Conservation (phyloP, 53 echinoderm and acorn worm genomes). For the Zoroaster sp. region DNA sequence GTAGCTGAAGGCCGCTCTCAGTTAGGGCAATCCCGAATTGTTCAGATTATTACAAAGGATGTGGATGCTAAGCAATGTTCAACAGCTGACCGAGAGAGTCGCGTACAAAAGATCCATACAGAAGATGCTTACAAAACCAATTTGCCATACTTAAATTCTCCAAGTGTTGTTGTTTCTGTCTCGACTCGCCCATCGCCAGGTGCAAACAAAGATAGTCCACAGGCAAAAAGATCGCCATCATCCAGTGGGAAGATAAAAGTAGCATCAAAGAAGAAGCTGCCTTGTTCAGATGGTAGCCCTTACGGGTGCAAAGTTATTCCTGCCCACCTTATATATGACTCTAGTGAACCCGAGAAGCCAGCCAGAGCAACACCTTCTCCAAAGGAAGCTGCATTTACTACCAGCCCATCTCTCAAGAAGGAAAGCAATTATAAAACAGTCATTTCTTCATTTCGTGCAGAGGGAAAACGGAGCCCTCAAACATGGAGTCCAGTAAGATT, state of each 20-base stretch:
- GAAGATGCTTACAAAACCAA: not conserved
- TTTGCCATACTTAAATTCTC: not conserved
- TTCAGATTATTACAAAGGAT: not conserved
- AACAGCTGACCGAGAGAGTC: not conserved
- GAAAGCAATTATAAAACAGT: no score
- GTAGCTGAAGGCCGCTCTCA: not conserved
- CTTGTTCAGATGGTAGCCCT: constrained; percentile 19
- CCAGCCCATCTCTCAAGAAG: not conserved
- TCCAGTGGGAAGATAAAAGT: not conserved
- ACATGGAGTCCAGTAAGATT: no score
- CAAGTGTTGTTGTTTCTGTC: not conserved
- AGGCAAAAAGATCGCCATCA: not conserved
- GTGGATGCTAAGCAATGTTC: not conserved
- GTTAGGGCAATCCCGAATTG: not conserved
- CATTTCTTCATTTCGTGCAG: no score
- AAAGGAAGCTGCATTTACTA: not conserved
- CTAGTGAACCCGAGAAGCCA: not conserved
- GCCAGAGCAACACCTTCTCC: not conserved
- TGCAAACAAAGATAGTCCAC: not conserved
- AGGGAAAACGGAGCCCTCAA: no score
- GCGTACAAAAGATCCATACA: no score
- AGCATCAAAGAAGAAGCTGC: not conserved
- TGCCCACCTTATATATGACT: not conserved
- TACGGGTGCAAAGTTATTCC: constrained; percentile 11
- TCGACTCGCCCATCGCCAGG: not conserved